Evolutionary conservation across 1,140 invertebrate genomes (phyloP), one percentile per base, ranked within the genome.

Genomic region (Ooceraea biroi): DNA sequence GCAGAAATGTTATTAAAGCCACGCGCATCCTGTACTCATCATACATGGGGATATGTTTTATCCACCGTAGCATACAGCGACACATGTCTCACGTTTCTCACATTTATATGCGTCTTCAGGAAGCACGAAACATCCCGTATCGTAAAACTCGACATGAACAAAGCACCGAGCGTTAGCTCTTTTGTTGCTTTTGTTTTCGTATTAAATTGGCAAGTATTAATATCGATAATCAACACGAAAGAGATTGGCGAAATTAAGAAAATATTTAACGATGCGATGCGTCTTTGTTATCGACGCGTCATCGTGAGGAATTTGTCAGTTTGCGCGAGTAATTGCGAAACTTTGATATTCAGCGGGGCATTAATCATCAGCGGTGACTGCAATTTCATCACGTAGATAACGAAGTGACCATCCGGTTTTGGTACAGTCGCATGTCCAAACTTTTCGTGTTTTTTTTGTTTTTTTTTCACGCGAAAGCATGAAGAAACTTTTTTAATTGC

Each of bases 311-410:
- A 85, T 85, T 82, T 85, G 78, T 82, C 83, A 52, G 27, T 66
- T 41, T 19, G 36, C 11, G 14, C 44, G 78, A 85, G 68, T 82
- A 85, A 85, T 85, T 82, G 83, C 78, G 78, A 82, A 85, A 82
- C 78, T 85, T 78, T 50, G 46, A 63, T 71, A 55, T 85, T 85
- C 68, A 82, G 63, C 83, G 68, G 36, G 25, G 65, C 78, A 85
- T 85, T 85, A 85, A 85, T 85, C 68, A 85, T 52, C 27, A 72
- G 44, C 46, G 19, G 17, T 30, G 71, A 65, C 66, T 73, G 46
- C 41, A 73, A 82, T 85, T 72, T 85, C 78, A 69, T 78, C 76
- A 71, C 52, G 65, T 30, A 80, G 76, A 80, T 80, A 80, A 71
- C 76, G 41, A 69, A 71, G 76, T 71, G 76, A 80, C 48, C 65